Base-by-base conservation (phyloP, 37 sponge, comb jelly and placozoan genomes). In the Halichondria panicea region DNA sequence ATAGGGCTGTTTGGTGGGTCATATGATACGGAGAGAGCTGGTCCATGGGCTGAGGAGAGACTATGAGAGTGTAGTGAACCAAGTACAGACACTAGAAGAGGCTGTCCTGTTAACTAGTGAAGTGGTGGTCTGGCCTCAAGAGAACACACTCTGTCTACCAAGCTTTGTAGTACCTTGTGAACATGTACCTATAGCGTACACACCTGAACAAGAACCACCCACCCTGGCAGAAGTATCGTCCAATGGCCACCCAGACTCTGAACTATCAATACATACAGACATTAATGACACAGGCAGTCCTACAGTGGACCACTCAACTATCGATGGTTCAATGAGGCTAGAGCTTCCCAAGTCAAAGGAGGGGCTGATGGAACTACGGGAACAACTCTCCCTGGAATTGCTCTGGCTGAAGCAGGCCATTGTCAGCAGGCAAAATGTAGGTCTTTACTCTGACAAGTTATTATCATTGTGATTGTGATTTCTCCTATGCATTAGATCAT, bases 391-490 rank as follows among this genome's bases (percentile, higher is more conserved):
- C 5, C 34, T 93, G 76, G 93, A 93, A 65, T 77, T 93, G 67
- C 30, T 76, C 30, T 93, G 93, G 93, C 54, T 93, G 27, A 88
- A 61, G 55, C 93, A 93, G 64, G 89, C 93, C 0, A 93, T 93
- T 63, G 77, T 73, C 42, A 93, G 89, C 53, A 74, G 93, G 55
- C 65, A 84, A 66, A 77, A 93, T 74, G 88, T 77, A 40, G 58
- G 59, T 42, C 33, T 25, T 7, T n/a, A 70, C 41, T 25, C 61
- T 24, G 7, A 24, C 61, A 59, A 18, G 15, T 15, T 48, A 11
- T 12, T 4, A 9, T 56, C 57, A 13, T 9, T 56, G n/a, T n/a
- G n/a, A 48, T 48, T 48, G 11, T 15, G 15, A 15, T 48, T 11
- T 15, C 11, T 18, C n/a, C n/a, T n/a, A n/a, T n/a, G n/a, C n/a